Conservation (phyloP, 2,797 vertebrate genomes). For the Cichlasoma orientale region DNA sequence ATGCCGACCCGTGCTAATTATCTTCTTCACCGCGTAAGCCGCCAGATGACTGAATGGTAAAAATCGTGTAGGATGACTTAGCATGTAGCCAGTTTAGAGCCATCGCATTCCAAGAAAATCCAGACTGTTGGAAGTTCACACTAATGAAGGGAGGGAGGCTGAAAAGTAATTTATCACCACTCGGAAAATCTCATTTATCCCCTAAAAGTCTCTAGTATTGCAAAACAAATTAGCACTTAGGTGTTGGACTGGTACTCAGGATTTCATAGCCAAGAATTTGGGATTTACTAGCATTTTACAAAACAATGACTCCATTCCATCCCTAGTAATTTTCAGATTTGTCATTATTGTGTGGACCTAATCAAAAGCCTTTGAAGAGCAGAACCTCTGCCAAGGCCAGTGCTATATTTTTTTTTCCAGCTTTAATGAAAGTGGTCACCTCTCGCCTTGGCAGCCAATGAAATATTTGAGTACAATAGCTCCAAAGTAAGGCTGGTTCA, state of each 20-base stretch:
- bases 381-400: not conserved
- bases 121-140: not conserved
- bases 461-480: too few relatives aligned
- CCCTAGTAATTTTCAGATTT: not conserved
- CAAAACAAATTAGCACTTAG: not conserved
- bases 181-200: not conserved
- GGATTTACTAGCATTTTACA: not conserved
- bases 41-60: slow-evolving; percentile 24
- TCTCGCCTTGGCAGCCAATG: not conserved
- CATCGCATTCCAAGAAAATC: slow-evolving; percentile 15
- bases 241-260: not conserved
- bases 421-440: not conserved
- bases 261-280: not conserved
- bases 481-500: too few relatives aligned
- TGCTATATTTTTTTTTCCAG: not conserved
- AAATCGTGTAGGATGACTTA: slow-evolving; percentile 29
- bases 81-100: slow-evolving; percentile 13
- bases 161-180: not conserved
- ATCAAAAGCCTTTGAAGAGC: not conserved
- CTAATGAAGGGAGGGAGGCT: not conserved
- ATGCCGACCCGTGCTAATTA: slow-evolving; percentile 45
- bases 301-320: not conserved
- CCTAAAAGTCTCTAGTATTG: not conserved
- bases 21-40: slow-evolving; percentile 21
- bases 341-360: not conserved